Percentiles rank a stretch among this genome's conserved stretches.
phyloP scores from a whole-genome alignment of 2,888 invertebrate species.

The Cotesia congregata region DNA sequence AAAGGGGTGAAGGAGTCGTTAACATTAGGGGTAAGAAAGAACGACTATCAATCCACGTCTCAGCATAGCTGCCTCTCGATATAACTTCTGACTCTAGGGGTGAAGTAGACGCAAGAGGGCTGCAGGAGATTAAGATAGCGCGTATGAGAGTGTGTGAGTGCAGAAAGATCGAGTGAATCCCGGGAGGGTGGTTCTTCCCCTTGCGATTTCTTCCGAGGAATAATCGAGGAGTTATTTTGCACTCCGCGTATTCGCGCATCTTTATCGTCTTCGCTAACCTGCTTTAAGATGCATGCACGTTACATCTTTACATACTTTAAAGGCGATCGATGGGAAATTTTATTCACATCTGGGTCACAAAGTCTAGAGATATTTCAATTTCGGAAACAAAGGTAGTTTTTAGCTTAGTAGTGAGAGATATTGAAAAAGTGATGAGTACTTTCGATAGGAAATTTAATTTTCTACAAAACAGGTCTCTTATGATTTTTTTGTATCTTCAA shows the following conservation, averaged over 20 bases:
- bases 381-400: no score
- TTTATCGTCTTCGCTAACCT: slow-evolving; percentile 26
- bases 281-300: background rate
- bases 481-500: no score
- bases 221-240: slow-evolving; percentile 27
- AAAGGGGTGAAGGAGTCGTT: background rate
- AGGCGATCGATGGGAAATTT: no score
- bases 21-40: slow-evolving; percentile 4
- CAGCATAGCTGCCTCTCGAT: slow-evolving; percentile 22
- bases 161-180: slow-evolving; percentile 23
- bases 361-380: no score
- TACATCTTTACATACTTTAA: no score
- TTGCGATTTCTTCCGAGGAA: slow-evolving; percentile 22
- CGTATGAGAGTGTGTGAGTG: background rate
- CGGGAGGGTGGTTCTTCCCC: slow-evolving; percentile 28
- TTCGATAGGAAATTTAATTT: no score
- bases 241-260: slow-evolving; percentile 32
- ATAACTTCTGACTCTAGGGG: slow-evolving; percentile 26
- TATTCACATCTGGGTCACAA: no score
- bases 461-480: no score
- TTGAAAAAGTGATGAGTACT: no score
- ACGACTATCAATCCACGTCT: slow-evolving; percentile 30
- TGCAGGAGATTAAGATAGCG: background rate
- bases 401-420: no score
- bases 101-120: background rate